phyloP scores from a whole-genome alignment of 2,113 vertebrate genomes.

The Cheirogaleus medius region DNA sequence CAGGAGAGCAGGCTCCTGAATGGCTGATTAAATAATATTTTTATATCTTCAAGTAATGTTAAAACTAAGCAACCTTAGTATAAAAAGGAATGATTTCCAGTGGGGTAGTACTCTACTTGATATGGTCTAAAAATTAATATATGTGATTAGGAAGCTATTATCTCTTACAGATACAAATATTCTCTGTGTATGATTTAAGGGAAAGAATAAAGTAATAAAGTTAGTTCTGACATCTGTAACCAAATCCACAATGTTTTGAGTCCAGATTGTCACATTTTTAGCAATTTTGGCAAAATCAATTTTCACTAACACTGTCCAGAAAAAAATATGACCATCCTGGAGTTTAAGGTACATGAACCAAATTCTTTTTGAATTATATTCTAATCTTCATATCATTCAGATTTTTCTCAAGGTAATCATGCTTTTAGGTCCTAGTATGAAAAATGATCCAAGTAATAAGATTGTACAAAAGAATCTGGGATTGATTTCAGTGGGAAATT shows the following conservation, averaged over 20 bases:
- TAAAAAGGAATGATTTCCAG: slow-evolving; percentile 44
- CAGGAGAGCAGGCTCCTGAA: slow-evolving; percentile 41
- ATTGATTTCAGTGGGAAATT: not conserved
- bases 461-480: not conserved
- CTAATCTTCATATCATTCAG: not conserved
- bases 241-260: not conserved
- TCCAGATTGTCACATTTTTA: slow-evolving; percentile 41
- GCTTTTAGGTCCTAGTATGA: not conserved
- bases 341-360: not conserved
- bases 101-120: slow-evolving; percentile 13
- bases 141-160: slow-evolving; percentile 36
- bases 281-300: slow-evolving; percentile 43
- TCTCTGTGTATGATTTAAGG: not conserved
- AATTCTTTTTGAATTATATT: slow-evolving; percentile 38
- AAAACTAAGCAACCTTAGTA: slow-evolving; percentile 49
- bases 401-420: slow-evolving; percentile 14
- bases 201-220: slow-evolving; percentile 35
- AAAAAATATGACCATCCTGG: not conserved
- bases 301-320: not conserved
- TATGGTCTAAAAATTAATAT: slow-evolving; percentile 51
- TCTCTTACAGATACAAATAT: slow-evolving; percentile 29
- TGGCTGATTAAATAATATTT: slow-evolving; percentile 49
- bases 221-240: slow-evolving; percentile 45
- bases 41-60: slow-evolving; percentile 42
- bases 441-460: slow-evolving; percentile 14